Evolutionary conservation across 2,113 vertebrate species (phyloP).

Genomic region (Agelaius phoeniceus): DNA sequence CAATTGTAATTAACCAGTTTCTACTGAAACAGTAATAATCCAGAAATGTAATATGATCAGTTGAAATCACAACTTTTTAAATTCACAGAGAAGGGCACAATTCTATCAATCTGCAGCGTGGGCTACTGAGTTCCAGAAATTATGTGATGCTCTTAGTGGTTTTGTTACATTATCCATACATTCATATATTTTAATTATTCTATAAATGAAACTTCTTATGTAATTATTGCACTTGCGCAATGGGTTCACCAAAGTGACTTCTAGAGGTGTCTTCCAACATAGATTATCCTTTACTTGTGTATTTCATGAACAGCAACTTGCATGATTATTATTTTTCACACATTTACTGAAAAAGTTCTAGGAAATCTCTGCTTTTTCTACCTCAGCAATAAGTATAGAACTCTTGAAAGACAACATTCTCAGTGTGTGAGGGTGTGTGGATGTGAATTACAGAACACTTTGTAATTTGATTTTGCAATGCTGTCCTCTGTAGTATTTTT

Average conservation of each 20-base stretch:
- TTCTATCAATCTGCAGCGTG: not conserved
- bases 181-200: not conserved
- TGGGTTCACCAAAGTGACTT: not conserved
- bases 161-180: not conserved
- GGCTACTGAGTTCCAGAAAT: not conserved
- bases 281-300: not conserved
- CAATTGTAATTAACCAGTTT: not conserved
- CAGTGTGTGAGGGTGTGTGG: fast-evolving
- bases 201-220: not conserved
- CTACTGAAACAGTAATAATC: not conserved
- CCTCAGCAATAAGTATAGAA: not conserved
- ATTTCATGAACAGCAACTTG: not conserved
- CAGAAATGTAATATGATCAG: not conserved
- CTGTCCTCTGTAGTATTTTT: not conserved
- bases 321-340: not conserved
- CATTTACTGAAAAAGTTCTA: not conserved
- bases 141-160: not conserved
- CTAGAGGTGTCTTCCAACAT: not conserved
- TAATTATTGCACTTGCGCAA: not conserved
- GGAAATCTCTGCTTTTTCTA: not conserved
- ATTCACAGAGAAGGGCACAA: not conserved
- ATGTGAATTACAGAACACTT: not conserved
- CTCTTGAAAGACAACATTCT: not conserved
- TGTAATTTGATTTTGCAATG: not conserved
- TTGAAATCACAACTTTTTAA: not conserved